These are phyloP conservation scores for Flexamia atlantica DNA, from an alignment of 2,888 invertebrate genomes.

Conservation along the genomic window DNA sequence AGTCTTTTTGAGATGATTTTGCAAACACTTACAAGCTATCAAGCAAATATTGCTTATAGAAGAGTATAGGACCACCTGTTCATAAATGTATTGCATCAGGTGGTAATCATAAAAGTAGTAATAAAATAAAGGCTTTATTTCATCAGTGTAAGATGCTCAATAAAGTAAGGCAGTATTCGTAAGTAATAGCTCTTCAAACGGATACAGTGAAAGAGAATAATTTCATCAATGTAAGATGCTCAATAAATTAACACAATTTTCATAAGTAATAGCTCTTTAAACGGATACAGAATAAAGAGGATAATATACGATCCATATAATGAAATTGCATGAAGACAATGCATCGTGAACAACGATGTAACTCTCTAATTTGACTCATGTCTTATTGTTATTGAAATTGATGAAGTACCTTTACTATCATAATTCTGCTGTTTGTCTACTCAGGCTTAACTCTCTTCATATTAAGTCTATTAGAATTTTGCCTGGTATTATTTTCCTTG, in stretches of 20 bases:
- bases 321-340: neutral
- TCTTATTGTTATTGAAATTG: neutral
- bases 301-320: neutral
- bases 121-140: no score
- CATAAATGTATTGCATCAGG: no score
- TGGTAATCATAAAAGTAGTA: no score
- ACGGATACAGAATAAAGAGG: neutral
- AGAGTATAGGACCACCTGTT: no score
- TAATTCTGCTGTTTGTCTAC: no score
- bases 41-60: no score
- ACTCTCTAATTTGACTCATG: neutral
- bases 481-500: no score
- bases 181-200: neutral
- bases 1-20: no score
- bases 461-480: no score
- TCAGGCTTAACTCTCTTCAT: no score
- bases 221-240: neutral
- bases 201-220: no score
- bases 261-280: neutral
- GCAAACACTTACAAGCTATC: no score
- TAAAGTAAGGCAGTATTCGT: neutral
- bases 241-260: neutral
- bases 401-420: neutral
- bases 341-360: neutral
- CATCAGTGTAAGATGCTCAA: neutral